A percentile compares a stretch with the other conserved stretches of the same genome.
Conservation (phyloP, 2,797 vertebrate species). For the Bradypus variegatus region DNA sequence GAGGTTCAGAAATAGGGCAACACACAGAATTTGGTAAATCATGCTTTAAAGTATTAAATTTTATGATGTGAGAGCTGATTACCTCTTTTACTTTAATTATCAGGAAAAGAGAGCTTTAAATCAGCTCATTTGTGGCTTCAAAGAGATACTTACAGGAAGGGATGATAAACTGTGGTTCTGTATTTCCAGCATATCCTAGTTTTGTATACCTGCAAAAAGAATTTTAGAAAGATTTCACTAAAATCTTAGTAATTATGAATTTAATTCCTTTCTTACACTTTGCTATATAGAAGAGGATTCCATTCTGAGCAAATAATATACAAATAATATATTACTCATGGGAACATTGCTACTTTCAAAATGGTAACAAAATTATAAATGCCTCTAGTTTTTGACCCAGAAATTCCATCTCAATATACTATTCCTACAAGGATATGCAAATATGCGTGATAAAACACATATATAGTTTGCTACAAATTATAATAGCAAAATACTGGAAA, state of each 20-base stretch:
- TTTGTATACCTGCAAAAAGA: constrained; percentile 90
- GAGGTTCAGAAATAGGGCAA: neutral
- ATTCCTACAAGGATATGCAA: neutral
- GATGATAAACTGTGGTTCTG: constrained; percentile 98
- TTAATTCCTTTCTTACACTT: neutral
- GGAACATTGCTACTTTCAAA: constrained; percentile 20
- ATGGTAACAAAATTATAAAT: constrained; percentile 19
- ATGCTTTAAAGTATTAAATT: constrained; percentile 22
- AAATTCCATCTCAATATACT: neutral
- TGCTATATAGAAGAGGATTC: constrained; percentile 4
- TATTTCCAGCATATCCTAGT: constrained; percentile 97
- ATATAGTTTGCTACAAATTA: neutral
- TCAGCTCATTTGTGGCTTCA: constrained; percentile 4
- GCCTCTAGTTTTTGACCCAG: neutral
- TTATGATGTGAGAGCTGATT: neutral
- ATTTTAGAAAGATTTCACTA: constrained; percentile 32
- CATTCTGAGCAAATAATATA: neutral
- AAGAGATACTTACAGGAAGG: constrained; percentile 91
- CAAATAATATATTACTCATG: neutral
- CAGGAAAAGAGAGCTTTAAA: constrained; percentile 7
- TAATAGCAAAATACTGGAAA: constrained; percentile 28
- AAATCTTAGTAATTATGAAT: constrained; percentile 4
- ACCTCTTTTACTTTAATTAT: constrained; percentile 39
- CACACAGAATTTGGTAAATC: neutral
- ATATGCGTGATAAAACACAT: neutral